Evolutionary conservation across 2,888 invertebrate species (phyloP).

Genomic region (Cataglyphis rosenhaueri): DNA sequence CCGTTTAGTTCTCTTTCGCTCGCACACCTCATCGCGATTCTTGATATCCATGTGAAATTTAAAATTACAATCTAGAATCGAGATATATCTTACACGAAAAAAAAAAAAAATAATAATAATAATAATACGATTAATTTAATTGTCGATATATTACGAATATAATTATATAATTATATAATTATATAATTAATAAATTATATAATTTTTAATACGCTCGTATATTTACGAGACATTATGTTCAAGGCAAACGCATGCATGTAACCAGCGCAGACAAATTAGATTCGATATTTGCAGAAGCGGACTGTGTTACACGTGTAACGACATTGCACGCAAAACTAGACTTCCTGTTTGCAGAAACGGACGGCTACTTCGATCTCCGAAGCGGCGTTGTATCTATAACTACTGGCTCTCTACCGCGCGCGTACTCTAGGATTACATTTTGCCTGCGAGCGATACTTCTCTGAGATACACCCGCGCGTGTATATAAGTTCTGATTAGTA

Average conservation of each 20-base stretch:
- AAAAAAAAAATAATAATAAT: no score
- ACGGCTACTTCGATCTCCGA: constrained; percentile 61
- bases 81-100: background rate
- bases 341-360: constrained; percentile 66
- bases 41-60: background rate
- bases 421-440: constrained; percentile 48
- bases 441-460: constrained; percentile 50
- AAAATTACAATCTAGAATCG: background rate
- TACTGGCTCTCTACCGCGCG: constrained; percentile 17
- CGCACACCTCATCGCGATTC: background rate
- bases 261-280: background rate
- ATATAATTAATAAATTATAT: no score
- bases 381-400: constrained; percentile 36
- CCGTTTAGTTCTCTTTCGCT: constrained; percentile 57
- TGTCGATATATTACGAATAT: background rate
- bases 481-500: constrained; percentile 49
- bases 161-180: no score
- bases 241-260: constrained; percentile 48
- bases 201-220: background rate
- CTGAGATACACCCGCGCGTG: constrained; percentile 38
- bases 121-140: background rate
- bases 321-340: constrained; percentile 59
- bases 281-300: constrained; percentile 31
- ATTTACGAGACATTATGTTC: background rate
- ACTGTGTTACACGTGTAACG: constrained; percentile 51